Evolutionary conservation across 2,797 vertebrate species (phyloP).

Genomic region (Onychomys torridus): DNA sequence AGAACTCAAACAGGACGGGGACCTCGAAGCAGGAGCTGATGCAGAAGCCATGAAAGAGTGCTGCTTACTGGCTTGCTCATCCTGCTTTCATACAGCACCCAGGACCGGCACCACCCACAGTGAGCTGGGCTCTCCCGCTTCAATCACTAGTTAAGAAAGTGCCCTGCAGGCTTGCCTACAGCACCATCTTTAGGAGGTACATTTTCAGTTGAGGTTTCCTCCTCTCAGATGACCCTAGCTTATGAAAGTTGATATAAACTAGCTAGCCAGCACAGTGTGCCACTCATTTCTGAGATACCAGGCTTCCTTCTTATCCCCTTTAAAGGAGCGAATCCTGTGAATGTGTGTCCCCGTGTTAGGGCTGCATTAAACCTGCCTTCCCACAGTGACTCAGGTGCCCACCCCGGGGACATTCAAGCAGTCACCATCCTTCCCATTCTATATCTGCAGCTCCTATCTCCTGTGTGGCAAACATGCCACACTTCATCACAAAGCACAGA

Average conservation of each 20-base stretch:
- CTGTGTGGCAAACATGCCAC: too few species aligned
- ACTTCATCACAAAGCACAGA: background rate
- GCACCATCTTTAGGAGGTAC: background rate
- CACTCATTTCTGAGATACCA: background rate
- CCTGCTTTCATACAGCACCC: background rate
- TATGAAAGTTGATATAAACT: background rate
- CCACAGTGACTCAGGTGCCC: background rate
- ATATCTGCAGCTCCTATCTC: rapidly evolving
- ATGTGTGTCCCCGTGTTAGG: rapidly evolving
- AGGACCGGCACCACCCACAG: background rate
- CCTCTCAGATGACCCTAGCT: background rate
- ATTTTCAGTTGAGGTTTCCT: background rate
- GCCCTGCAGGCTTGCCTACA: background rate
- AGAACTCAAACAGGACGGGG: background rate
- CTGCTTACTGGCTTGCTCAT: background rate
- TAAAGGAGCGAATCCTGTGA: too few species aligned
- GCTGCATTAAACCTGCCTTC: background rate
- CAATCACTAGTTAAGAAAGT: background rate
- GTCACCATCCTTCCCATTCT: background rate
- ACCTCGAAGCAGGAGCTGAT: background rate
- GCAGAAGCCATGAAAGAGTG: background rate
- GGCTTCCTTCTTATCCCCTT: background rate
- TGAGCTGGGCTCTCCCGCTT: background rate
- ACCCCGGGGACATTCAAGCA: background rate
- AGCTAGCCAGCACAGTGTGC: background rate